Base-by-base conservation (phyloP, 2,797 vertebrate genomes). In the Hapalemur alaotrensis region DNA sequence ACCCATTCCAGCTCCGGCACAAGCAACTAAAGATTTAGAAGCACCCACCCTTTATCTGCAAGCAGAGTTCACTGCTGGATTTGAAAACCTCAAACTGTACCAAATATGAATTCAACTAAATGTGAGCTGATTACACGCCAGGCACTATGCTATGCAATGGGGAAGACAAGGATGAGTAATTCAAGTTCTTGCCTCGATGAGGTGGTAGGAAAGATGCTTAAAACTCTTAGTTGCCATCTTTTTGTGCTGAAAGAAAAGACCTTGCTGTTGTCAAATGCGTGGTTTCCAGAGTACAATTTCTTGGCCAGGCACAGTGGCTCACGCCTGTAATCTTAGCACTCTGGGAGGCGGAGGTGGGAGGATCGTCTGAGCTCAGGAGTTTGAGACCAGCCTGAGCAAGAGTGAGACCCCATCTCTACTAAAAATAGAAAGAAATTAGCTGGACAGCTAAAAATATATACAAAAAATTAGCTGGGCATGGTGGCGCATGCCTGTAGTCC, bases 81-180 rank as follows among this genome's bases (percentile, higher is more conserved):
- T 30, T 20, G 11, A 88, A 73, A 81, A 25, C 43, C 43, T 43
- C 59, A 22, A 4, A 11, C 20, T 43, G 50, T 10, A 32, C 12
- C 52, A 69, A 81, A 82, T 73, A 41, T 32, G 15, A 85, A 50
- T 69, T 61, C 46, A 28, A 54, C 54, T 13, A 25, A 78, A 38
- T 4, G 15, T 28, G 83, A 30, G 11, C 3, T 0, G n/a, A 8
- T 35, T 22, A 0, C 8, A 10, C 7, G 30, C 22, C 4, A 0
- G 54, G 41, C 5, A 4, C 1, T 14, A 25, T 0, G 43, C 14
- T 30, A 5, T 11, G 23, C 20, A 46, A 9, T 0, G n/a, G 41
- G 50, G 76, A 57, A 61, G 23, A 30, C n/a, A 18, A 67, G 12
- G 54, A 54, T 22, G 38, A 69, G 2, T 5, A 38, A n/a, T 28